phyloP scores from a whole-genome alignment of 2,113 vertebrate genomes.

The Uria lomvia region DNA sequence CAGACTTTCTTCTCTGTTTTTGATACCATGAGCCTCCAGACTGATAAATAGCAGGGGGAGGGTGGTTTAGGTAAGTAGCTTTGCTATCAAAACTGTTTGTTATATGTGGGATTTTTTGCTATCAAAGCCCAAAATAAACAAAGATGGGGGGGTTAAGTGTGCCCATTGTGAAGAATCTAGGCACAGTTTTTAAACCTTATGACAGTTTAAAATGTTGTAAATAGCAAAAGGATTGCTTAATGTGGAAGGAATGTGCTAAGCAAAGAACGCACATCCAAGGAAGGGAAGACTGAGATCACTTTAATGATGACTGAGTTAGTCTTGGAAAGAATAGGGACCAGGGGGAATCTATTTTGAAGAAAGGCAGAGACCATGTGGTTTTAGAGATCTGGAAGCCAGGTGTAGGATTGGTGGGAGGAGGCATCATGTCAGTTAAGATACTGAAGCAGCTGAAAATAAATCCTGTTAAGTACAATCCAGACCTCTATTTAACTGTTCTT shows the following conservation, averaged over 20 bases:
- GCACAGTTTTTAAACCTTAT: background rate
- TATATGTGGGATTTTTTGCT: background rate
- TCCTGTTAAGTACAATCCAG: background rate
- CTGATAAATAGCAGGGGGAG: background rate
- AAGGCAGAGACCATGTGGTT: background rate
- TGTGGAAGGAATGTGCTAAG: constrained; percentile 39
- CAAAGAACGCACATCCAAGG: background rate
- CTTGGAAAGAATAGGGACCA: background rate
- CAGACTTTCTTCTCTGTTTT: background rate
- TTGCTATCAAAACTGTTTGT: background rate
- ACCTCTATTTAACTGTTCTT: background rate
- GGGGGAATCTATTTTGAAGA: background rate
- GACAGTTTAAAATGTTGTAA: background rate
- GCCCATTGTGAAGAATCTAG: background rate
- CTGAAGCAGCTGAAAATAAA: background rate
- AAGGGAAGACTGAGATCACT: background rate
- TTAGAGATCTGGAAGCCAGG: background rate
- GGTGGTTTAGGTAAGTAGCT: background rate
- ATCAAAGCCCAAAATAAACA: background rate
- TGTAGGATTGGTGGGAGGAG: background rate
- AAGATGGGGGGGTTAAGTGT: background rate
- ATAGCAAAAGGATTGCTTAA: background rate
- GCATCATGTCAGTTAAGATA: background rate
- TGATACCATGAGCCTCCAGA: background rate
- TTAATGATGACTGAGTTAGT: background rate